A percentile compares a stretch with the other conserved stretches of the same genome.
phyloP scores from a whole-genome alignment of 2,113 vertebrate species.

The Sander lucioperca region DNA sequence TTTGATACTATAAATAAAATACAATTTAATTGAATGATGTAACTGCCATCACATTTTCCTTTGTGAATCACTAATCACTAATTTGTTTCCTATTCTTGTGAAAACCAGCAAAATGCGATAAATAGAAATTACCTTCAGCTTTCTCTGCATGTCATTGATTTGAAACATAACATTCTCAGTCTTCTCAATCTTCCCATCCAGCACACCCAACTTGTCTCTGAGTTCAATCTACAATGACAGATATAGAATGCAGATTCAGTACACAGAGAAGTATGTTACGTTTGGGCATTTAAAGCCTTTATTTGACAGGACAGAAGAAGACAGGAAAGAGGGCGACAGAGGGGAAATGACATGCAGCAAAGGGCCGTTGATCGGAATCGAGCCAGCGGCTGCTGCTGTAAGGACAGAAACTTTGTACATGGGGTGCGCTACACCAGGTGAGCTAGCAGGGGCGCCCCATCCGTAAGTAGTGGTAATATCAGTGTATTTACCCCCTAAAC shows the following conservation, averaged over 20 bases:
- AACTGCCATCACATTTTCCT: not conserved
- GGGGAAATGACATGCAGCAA: too few species aligned
- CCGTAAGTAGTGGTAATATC: too few species aligned
- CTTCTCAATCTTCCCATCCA: slow-evolving; percentile 82
- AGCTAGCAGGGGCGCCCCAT: too few species aligned
- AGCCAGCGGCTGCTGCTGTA: too few species aligned
- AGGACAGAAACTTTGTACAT: too few species aligned
- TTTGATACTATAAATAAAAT: too few species aligned
- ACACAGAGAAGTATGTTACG: not conserved
- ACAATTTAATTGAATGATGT: not conserved
- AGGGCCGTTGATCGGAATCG: too few species aligned
- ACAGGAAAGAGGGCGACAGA: too few species aligned
- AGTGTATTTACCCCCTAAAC: not conserved
- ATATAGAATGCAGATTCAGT: not conserved
- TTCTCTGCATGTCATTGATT: slow-evolving; percentile 77
- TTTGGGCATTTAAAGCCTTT: too few species aligned
- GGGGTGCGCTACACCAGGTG: too few species aligned
- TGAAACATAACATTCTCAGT: slow-evolving; percentile 71
- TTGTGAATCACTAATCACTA: not conserved
- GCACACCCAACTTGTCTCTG: slow-evolving; percentile 77
- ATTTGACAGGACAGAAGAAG: too few species aligned
- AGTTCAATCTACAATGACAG: slow-evolving; percentile 76
- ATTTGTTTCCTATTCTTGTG: not conserved
- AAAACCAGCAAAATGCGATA: rapidly evolving
- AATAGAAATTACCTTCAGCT: slow-evolving; percentile 77